A percentile compares a stretch with the other conserved stretches of the same genome.
phyloP scores from a whole-genome alignment of 2,888 invertebrate species.

The Luperina testacea region DNA sequence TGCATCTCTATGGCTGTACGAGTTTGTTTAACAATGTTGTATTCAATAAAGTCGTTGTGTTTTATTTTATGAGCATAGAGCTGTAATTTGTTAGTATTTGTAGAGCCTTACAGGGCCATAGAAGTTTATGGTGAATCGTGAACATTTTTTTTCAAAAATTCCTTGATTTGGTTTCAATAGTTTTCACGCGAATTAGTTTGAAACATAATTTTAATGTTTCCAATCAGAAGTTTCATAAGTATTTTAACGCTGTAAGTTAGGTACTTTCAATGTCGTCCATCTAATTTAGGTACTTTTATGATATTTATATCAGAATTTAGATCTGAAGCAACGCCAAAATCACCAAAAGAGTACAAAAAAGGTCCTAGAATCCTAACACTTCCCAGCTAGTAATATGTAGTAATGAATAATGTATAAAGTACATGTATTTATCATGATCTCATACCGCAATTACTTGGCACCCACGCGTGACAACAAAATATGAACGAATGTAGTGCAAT shows the following conservation, averaged over 20 bases:
- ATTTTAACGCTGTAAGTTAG: background rate
- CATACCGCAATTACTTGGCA: slow-evolving; percentile 6
- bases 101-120: background rate
- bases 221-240: background rate
- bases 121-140: no score
- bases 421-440: slow-evolving; percentile 21
- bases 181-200: background rate
- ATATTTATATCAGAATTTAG: background rate
- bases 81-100: background rate
- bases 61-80: background rate
- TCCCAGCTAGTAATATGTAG: background rate
- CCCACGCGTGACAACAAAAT: slow-evolving; percentile 25
- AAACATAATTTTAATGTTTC: background rate
- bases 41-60: slow-evolving; percentile 12
- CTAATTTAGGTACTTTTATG: background rate
- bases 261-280: background rate
- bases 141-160: background rate
- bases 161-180: background rate
- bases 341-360: background rate
- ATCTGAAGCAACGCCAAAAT: background rate
- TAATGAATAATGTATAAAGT: background rate
- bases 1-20: slow-evolving; percentile 8
- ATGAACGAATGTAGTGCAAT: slow-evolving; percentile 29
- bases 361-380: background rate
- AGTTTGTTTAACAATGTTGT: slow-evolving; percentile 6